Base-by-base conservation (phyloP, 2,888 invertebrate genomes). In the Troides helena region DNA sequence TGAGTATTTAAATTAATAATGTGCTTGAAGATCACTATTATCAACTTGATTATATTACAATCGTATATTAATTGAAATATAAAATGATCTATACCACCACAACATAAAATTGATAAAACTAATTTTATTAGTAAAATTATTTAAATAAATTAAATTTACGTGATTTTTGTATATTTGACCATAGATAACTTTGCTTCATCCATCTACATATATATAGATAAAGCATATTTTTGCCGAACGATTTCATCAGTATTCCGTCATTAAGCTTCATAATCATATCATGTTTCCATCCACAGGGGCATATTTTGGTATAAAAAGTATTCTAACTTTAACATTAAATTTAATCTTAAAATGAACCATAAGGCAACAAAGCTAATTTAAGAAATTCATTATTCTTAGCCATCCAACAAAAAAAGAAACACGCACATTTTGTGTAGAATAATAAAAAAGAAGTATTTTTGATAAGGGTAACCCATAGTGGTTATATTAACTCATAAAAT, bases 281-380 rank as follows among this genome's bases (percentile, higher is more conserved):
- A 89, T 85, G 76, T 79, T 83, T 89, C 90, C 90, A 89, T 90
- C 90, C 90, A 88, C 75, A 70, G 71, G 68, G 70, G 73, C 75
- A 73, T 73, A 73, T 76, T 78, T 79, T 77, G 72, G 66, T 72
- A 64, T 61, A 60, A 64, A 17, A 30, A 30, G 18, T 59, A 36
- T 17, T 59, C 14, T 59, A 59, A 30, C 46, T 30, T 30, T 46
- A 46, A 14, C 46, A 14, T 46, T 14, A 12, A 46, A 2, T 46
- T 46, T 14, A 14, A 46, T 12, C 46, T 46, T 46, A 46, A 46
- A 39, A 10, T 39, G 7, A 39, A 46, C 46, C 12, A 46, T 14
- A 46, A 46, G 3, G 46, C 46, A 46, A 46, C 46, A 46, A 12
- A 12, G 14, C 14, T 4, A 14, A 6, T 10, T 39, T 46, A 46